Base-by-base conservation (phyloP, 2,888 invertebrate genomes). In the Acronicta aceris region DNA sequence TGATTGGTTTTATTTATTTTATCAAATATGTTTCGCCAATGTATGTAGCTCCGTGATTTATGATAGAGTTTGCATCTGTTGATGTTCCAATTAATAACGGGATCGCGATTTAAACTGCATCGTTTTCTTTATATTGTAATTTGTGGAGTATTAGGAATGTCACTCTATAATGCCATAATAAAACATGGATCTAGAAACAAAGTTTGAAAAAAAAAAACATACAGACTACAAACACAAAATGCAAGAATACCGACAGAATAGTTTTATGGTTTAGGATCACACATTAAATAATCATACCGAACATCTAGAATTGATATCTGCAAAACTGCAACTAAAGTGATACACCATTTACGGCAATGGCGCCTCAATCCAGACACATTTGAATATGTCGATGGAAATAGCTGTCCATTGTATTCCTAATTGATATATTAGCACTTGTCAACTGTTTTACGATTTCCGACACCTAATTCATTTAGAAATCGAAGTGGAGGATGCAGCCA, bases 1-100 rank as follows among this genome's bases (percentile, higher is more conserved):
- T 65, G 66, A 76, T 73, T 75, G 65, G 53, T 79, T 69, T 71
- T 63, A 80, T 81, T 70, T 66, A 67, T 77, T 66, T 61, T 67
- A 59, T 69, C 57, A 49, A 56, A 47, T 47, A 10, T 58, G 49
- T 63, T 65, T 67, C 65, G 51, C 61, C 43, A 65, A 59, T 41
- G 56, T 38, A 50, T 61, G 45, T 51, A n/a, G 33, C 17, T 8
- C 49, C 16, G 46, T 65, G 52, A 67, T 58, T 64, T 36, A 64
- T 53, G 53, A 56, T 56, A 2, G 5, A 42, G 47, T 53, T 58
- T 47, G 8, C 36, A 43, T 38, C 16, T 41, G 50, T 36, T 41
- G 21, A 17, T 40, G 17, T 41, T 49, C 33, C 17, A 6, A 17
- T 42, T 42, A 12, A 43, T 12, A 21, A 43, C 21, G 5, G 25